A percentile compares a stretch with the other conserved stretches of the same genome.
Evolutionary conservation across 1,140 invertebrate genomes (phyloP).

Genomic region (Tenebrio molitor): DNA sequence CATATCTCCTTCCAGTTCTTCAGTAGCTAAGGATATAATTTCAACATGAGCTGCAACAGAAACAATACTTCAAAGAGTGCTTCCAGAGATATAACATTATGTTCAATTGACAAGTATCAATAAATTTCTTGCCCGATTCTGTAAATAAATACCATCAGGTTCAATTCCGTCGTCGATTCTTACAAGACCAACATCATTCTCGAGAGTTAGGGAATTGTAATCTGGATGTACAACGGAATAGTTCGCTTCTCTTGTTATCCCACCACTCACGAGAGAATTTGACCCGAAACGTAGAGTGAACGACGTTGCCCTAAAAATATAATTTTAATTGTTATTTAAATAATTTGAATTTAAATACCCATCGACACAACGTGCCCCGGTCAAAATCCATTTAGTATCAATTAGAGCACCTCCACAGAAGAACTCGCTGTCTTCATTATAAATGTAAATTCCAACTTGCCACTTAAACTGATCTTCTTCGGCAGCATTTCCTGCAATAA

Average conservation of each 20-base stretch:
- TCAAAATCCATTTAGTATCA: background rate
- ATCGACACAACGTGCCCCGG: background rate
- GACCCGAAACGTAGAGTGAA: background rate
- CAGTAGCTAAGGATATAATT: background rate
- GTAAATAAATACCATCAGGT: background rate
- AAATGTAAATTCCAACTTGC: too few species aligned
- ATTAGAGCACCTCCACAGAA: slow-evolving; percentile 16
- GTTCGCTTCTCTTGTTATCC: background rate
- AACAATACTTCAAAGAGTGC: too few species aligned
- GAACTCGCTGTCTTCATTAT: too few species aligned
- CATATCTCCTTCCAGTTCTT: background rate
- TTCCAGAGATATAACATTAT: background rate
- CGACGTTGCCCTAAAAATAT: background rate
- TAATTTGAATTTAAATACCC: background rate
- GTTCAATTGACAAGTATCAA: background rate
- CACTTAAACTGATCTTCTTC: too few species aligned
- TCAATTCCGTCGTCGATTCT: background rate
- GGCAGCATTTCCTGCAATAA: too few species aligned
- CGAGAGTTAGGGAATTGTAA: background rate
- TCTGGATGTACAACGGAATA: slow-evolving; percentile 1
- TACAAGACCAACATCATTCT: background rate
- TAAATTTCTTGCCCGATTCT: too few species aligned
- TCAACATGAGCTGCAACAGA: background rate
- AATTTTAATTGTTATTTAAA: background rate
- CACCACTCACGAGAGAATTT: background rate